Evolutionary conservation across 2,888 invertebrate species (phyloP).

Genomic region (Calameuta filiformis): DNA sequence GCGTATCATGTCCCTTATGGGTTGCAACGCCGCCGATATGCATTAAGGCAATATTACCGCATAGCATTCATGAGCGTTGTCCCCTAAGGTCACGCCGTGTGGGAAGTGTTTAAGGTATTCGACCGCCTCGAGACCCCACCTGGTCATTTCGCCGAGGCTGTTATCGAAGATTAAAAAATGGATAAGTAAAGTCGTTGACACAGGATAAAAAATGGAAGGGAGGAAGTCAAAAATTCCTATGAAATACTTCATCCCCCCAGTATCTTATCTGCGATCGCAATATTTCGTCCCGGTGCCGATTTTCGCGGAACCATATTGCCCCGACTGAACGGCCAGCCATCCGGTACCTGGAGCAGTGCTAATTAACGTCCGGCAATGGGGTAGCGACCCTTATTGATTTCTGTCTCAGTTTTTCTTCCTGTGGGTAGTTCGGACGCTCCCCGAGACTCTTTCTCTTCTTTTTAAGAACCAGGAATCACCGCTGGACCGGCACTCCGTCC

Average conservation of each 20-base stretch:
- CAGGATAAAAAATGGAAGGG: neutral
- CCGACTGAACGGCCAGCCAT: neutral
- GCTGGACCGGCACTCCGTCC: neutral
- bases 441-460: neutral
- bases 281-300: neutral
- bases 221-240: neutral
- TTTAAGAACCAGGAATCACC: constrained; percentile 7
- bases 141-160: neutral
- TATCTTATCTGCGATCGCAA: neutral
- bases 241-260: neutral
- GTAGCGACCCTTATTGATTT: constrained; percentile 6
- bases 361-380: neutral
- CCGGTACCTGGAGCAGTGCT: neutral
- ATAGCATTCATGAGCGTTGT: constrained; percentile 1
- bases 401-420: neutral
- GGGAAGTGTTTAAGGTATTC: neutral
- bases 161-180: neutral
- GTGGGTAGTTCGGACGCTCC: constrained; percentile 3
- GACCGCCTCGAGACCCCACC: neutral
- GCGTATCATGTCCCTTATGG: constrained; percentile 19
- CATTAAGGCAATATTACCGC: constrained; percentile 19
- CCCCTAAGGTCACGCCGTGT: neutral
- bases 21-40: constrained; percentile 15
- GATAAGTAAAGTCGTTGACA: neutral
- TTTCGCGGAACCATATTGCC: neutral